Conservation (phyloP, 2,113 vertebrate genomes). For the Elachura formosa region DNA sequence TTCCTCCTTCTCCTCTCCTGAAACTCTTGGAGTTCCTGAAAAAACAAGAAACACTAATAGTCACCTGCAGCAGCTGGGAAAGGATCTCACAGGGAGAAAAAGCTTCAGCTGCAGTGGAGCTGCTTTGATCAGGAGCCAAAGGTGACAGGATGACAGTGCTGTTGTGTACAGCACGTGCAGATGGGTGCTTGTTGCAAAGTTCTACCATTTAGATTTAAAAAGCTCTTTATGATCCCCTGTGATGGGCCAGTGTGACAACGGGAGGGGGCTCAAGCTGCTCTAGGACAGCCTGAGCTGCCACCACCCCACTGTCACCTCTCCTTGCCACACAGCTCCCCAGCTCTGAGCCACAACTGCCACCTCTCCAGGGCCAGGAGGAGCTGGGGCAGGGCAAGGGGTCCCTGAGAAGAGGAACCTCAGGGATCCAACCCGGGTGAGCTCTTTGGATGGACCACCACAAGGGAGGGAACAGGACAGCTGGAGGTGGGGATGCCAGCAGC, state of each 20-base stretch:
- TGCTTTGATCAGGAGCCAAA: neutral
- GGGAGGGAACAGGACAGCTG: neutral
- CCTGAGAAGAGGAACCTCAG: too few species aligned
- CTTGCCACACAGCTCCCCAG: accelerated
- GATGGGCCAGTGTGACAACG: neutral
- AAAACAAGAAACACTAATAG: neutral
- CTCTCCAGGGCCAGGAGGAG: neutral
- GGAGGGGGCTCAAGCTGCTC: neutral
- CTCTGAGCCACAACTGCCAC: neutral
- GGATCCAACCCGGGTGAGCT: too few species aligned
- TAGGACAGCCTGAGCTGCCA: neutral
- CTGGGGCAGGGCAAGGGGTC: neutral
- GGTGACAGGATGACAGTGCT: neutral
- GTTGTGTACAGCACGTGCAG: accelerated
- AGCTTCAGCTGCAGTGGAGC: neutral
- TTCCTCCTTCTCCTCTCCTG: neutral
- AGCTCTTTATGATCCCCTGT: neutral
- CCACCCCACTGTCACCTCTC: neutral
- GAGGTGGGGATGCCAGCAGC: neutral
- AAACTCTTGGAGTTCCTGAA: neutral
- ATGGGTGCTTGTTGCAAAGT: neutral
- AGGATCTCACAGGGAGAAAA: neutral
- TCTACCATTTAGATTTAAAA: neutral
- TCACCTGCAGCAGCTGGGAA: neutral
- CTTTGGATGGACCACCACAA: neutral